A percentile compares a stretch with the other conserved stretches of the same genome.
Evolutionary conservation across 2,888 invertebrate genomes (phyloP).

Genomic region (Coenonympha arcania): DNA sequence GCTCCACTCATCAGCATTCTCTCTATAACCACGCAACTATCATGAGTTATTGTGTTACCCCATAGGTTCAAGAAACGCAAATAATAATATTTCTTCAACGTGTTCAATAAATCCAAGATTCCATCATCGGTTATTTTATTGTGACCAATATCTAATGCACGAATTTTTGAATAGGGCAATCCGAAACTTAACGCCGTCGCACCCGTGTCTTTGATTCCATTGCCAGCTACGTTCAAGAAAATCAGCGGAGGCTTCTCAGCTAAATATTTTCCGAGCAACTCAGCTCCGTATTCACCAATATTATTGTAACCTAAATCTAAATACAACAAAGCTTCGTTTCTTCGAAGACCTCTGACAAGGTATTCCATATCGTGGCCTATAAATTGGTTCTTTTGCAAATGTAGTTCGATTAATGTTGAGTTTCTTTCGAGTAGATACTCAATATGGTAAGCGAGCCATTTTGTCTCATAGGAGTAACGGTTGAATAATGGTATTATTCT

Average conservation of each 20-base stretch:
- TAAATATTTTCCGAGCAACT: conserved; percentile 71
- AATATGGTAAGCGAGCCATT: conserved; percentile 69
- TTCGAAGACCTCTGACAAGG: conserved; percentile 64
- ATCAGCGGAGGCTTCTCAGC: conserved; percentile 61
- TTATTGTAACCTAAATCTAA: conserved; percentile 76
- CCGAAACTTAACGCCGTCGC: conserved; percentile 72
- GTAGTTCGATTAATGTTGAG: conserved; percentile 65
- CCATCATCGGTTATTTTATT: conserved; percentile 74
- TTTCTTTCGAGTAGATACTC: conserved; percentile 58
- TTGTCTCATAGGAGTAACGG: conserved; percentile 57
- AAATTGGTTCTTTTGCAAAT: conserved; percentile 75
- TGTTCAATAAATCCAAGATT: conserved; percentile 68
- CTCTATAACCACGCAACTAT: conserved; percentile 54
- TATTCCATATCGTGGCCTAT: conserved; percentile 76
- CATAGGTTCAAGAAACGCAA: conserved; percentile 59
- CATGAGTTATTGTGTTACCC: conserved; percentile 56
- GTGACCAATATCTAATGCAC: conserved; percentile 72
- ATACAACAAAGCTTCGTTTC: conserved; percentile 69
- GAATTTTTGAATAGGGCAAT: conserved; percentile 73
- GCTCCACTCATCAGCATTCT: conserved; percentile 54
- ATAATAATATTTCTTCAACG: conserved; percentile 68
- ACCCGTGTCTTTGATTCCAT: conserved; percentile 72
- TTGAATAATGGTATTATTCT: conserved; percentile 53
- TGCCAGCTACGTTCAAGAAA: conserved; percentile 72
- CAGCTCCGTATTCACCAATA: conserved; percentile 75